A percentile compares a stretch with the other conserved stretches of the same genome.
These are phyloP conservation scores for Lepus oiostolus DNA, from an alignment of 2,797 vertebrate genomes.

Conservation along the genomic window DNA sequence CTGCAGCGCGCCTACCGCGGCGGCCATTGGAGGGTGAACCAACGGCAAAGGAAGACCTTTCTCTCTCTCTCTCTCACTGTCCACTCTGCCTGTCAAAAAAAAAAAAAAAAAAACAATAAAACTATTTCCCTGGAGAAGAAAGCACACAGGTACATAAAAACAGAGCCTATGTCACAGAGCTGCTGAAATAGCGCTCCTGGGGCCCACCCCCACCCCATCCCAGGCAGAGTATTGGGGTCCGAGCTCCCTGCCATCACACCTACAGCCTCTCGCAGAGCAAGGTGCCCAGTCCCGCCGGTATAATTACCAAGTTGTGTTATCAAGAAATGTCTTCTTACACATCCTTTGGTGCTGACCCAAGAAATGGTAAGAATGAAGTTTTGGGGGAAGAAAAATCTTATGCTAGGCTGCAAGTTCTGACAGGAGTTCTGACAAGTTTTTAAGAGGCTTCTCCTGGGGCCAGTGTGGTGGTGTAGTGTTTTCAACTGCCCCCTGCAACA, in stretches of 20 bases:
- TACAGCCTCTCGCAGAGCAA: neutral
- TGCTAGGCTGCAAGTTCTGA: neutral
- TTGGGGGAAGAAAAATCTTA: neutral
- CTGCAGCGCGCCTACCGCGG: no score
- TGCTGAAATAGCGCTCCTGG: neutral
- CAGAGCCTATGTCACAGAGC: neutral
- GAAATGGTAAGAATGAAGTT: neutral
- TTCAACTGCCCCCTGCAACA: no score
- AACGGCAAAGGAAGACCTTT: no score
- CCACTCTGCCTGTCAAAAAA: no score
- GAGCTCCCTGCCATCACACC: neutral
- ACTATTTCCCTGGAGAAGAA: conserved; percentile 5
- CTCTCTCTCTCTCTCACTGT: no score
- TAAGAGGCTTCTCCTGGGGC: neutral
- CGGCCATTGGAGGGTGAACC: no score
- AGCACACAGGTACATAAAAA: neutral
- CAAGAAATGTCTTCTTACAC: neutral
- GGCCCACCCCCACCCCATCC: neutral
- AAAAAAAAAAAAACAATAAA: no score
- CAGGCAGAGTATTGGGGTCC: neutral
- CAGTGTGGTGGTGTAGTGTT: no score
- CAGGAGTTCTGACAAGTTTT: neutral
- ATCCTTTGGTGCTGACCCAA: neutral
- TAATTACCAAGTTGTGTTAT: neutral
- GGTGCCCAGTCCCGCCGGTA: neutral